These are phyloP conservation scores for Rhodophaea formosa DNA, from an alignment of 2,888 invertebrate genomes.

Conservation along the genomic window DNA sequence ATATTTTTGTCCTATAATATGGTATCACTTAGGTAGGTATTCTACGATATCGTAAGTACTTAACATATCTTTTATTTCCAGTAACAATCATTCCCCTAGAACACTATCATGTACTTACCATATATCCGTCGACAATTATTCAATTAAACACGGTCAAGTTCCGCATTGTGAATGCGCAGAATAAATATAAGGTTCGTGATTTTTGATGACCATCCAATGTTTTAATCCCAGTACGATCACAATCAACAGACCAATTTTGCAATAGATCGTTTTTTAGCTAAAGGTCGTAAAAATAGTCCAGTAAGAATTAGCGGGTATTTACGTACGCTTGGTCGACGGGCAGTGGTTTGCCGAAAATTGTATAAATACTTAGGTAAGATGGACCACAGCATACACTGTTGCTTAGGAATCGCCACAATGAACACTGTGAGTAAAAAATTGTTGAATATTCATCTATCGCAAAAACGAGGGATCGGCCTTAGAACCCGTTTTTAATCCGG, in stretches of 20 bases:
- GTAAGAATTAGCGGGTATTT: constrained; percentile 44
- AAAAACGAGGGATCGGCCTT: not conserved
- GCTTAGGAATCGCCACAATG: constrained; percentile 52
- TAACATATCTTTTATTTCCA: not conserved
- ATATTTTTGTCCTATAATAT: too few species aligned
- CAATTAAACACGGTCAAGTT: not conserved
- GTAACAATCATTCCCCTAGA: not conserved
- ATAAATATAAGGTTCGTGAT: not conserved
- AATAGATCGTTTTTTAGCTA: not conserved
- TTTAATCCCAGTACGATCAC: not conserved
- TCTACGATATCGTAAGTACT: not conserved
- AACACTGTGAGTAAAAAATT: constrained; percentile 57
- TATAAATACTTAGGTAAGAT: constrained; percentile 53
- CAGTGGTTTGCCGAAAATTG: constrained; percentile 25
- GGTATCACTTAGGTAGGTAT: too few species aligned
- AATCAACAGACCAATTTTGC: not conserved
- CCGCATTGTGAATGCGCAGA: not conserved
- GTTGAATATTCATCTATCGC: constrained; percentile 14
- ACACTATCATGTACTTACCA: not conserved
- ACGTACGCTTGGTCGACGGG: constrained; percentile 48
- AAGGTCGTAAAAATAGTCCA: constrained; percentile 3
- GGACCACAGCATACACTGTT: constrained; percentile 38
- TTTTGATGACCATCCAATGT: not conserved
- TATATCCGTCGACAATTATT: not conserved
- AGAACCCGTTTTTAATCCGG: constrained; percentile 9